These are phyloP conservation scores for Cydia pomonella DNA, from an alignment of 1,140 invertebrate genomes.

Conservation along the genomic window DNA sequence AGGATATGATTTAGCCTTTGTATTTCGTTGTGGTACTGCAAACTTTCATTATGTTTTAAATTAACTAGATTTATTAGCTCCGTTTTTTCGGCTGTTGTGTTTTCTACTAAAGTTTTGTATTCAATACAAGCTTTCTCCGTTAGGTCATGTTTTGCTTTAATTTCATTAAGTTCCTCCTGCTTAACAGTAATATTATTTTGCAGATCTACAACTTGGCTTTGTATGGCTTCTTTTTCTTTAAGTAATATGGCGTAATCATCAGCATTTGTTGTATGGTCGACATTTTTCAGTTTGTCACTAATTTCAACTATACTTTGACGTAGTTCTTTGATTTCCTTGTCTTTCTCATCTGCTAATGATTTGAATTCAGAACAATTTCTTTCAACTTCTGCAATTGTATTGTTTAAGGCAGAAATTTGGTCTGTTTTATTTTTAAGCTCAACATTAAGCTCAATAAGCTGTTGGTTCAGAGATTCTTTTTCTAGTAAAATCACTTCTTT, in stretches of 20 bases:
- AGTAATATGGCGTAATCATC: conserved; percentile 57
- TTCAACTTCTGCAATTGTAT: conserved; percentile 50
- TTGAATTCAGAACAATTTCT: conserved; percentile 46
- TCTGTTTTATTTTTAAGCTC: conserved; percentile 55
- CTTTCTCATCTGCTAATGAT: conserved; percentile 51
- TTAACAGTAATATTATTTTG: conserved; percentile 47
- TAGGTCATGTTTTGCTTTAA: conserved; percentile 53
- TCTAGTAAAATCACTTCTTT: conserved; percentile 55
- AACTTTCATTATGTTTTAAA: conserved; percentile 90
- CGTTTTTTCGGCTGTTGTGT: conserved; percentile 83
- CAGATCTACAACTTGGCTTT: conserved; percentile 43
- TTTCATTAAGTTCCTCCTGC: conserved; percentile 50
- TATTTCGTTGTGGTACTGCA: conserved; percentile 91
- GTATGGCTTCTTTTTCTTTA: conserved; percentile 56
- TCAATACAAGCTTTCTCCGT: conserved; percentile 56
- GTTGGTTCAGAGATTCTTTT: conserved; percentile 57
- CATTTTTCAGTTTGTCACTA: conserved; percentile 56
- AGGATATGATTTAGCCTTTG: conserved; percentile 86
- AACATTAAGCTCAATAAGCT: conserved; percentile 51
- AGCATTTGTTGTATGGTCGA: conserved; percentile 52
- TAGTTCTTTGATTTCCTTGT: conserved; percentile 67
- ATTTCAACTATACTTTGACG: conserved; percentile 64
- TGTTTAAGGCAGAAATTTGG: conserved; percentile 53
- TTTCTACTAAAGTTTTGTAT: conserved; percentile 70
- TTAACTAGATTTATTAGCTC: conserved; percentile 88